Evolutionary conservation across 1,140 invertebrate genomes (phyloP), one percentile per base, ranked within the genome.

Genomic region (Luehdorfia chinensis): DNA sequence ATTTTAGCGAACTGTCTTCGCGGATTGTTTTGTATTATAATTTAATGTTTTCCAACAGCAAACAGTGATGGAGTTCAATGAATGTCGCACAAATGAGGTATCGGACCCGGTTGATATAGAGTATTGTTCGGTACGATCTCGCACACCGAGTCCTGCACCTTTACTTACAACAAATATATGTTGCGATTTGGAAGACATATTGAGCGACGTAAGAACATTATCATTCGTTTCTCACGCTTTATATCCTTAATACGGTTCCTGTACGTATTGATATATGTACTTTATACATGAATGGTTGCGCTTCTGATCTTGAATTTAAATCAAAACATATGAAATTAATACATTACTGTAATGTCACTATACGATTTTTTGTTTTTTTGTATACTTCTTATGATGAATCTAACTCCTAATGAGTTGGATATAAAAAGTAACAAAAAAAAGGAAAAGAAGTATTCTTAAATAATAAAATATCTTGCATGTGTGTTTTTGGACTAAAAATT

Each of bases 1-100:
- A 53, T 30, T 48, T 47, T 58, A 47, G 50, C 39, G 53, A 61
- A 41, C 39, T 33, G 46, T 54, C 51, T 59, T 43, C 46, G 59
- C 73, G 56, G 62, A 15, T 43, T 43, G 39, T 62, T 73, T 59
- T 66, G 58, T 60, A 61, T 52, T 64, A 57, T 18, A 48, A 66
- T 60, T 34, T 68, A 55, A 55, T 74, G 59, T 77, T 73, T 71
- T 52, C 59, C 63, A 63, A 73, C 68, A 81, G 77, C 75, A 66
- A 63, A 60, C 61, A 78, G 79, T 85, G 67, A 86, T 86, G 83
- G 83, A 86, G 83, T 80, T 81, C 69, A 73, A 70, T 83, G 71
- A 67, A 69, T 75, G 64, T 75, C 63, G 55, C 31, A 64, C 63
- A 75, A 81, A 78, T 68, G 74, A 79, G 70, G 66, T 79, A 66